These are phyloP conservation scores for Psammodynastes pulverulentus DNA, from an alignment of 2,113 vertebrate genomes.

Conservation along the genomic window DNA sequence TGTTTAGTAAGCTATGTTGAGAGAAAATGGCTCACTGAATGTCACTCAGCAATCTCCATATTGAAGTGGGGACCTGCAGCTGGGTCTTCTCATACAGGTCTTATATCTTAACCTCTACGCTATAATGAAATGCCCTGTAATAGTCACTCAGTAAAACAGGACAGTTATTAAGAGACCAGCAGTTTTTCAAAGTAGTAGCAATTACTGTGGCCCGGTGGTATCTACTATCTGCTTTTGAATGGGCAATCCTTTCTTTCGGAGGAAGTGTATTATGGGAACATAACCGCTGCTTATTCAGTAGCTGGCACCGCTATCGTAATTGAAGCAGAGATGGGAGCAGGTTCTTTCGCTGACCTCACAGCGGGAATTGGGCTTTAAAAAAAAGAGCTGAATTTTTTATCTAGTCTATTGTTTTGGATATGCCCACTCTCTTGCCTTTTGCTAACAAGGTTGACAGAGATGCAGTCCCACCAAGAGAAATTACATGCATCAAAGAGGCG, in stretches of 20 bases:
- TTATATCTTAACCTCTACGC: neutral
- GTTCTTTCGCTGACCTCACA: neutral
- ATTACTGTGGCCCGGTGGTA: neutral
- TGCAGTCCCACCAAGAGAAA: constrained; percentile 17
- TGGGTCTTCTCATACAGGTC: neutral
- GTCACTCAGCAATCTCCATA: neutral
- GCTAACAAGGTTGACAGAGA: neutral
- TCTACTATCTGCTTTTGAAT: neutral
- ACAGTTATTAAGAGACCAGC: neutral
- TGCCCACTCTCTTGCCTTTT: neutral
- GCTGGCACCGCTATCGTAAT: neutral
- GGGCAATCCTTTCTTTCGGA: neutral
- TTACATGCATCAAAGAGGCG: neutral
- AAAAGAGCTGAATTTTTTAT: neutral
- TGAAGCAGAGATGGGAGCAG: neutral
- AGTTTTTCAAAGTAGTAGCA: neutral
- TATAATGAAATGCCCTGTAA: neutral
- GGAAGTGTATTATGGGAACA: neutral
- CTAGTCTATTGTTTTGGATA: neutral
- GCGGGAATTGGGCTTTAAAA: neutral
- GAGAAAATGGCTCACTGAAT: neutral
- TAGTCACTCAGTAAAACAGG: neutral
- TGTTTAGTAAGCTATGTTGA: neutral
- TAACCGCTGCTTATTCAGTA: constrained; percentile 8
- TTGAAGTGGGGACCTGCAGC: neutral